Conservation (phyloP, 1,140 invertebrate genomes). For the Zophobas atratus region DNA sequence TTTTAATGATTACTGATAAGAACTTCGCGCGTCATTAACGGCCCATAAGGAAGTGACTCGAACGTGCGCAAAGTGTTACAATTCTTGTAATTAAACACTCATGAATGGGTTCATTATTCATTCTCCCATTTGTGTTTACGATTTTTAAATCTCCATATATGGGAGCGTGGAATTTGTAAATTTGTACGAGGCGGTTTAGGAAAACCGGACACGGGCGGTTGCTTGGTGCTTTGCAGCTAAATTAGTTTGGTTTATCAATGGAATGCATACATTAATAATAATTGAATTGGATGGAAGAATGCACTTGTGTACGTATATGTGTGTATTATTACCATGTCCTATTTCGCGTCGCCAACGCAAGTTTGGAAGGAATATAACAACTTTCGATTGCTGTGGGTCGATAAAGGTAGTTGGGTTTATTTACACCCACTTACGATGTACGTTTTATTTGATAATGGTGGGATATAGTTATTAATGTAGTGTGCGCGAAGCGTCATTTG, state of each 20-base stretch:
- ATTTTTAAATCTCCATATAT: constrained; percentile 27
- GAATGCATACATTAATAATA: constrained; percentile 2
- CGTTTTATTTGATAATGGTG: constrained; percentile 9
- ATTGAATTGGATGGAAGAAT: constrained; percentile 2
- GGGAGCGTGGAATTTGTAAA: constrained; percentile 25
- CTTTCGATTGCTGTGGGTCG: constrained; percentile 51
- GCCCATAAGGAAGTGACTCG: constrained; percentile 26
- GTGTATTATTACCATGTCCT: constrained; percentile 44
- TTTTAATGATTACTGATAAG: no score
- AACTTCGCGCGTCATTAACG: not conserved
- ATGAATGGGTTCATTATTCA: constrained; percentile 39
- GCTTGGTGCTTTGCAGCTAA: not conserved
- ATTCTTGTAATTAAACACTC: constrained; percentile 22
- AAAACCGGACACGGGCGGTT: constrained; percentile 9
- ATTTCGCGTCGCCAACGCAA: constrained; percentile 49
- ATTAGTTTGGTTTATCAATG: not conserved
- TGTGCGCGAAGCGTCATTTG: constrained; percentile 7
- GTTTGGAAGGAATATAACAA: constrained; percentile 35
- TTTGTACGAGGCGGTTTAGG: constrained; percentile 15
- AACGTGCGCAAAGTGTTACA: constrained; percentile 3
- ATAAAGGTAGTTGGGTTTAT: constrained; percentile 43
- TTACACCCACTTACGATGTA: constrained; percentile 42
- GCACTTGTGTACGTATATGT: constrained; percentile 25
- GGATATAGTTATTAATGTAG: not conserved
- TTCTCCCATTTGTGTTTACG: not conserved